Conservation (phyloP, 53 echinoderm and acorn worm genomes). For the Echinarachnius parma region DNA sequence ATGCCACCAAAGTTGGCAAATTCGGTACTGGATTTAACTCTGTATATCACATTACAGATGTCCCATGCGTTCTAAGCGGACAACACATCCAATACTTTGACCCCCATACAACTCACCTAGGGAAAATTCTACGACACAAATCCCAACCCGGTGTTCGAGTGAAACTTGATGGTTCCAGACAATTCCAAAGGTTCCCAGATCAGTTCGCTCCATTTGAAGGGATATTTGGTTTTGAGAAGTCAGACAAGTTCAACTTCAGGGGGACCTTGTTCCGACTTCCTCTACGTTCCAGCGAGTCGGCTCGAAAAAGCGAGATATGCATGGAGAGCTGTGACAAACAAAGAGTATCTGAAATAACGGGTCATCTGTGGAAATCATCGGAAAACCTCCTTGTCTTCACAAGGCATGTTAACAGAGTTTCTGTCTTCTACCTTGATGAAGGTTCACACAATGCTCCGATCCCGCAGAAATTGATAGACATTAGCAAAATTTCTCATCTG, state of each 20-base stretch:
- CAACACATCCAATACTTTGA: conserved; percentile 69
- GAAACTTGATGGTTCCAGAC: conserved; percentile 36
- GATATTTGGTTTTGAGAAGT: conserved; percentile 67
- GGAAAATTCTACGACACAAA: conserved; percentile 41
- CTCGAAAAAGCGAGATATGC: conserved; percentile 38
- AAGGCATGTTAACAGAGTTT: conserved; percentile 49
- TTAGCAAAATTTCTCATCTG: background rate
- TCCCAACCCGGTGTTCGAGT: conserved; percentile 57
- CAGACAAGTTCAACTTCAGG: conserved; percentile 2
- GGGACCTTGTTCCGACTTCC: conserved; percentile 76
- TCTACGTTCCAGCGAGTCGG: conserved; percentile 38
- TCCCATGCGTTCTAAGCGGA: conserved; percentile 76
- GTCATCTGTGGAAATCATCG: conserved; percentile 50
- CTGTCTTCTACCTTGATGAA: conserved; percentile 23
- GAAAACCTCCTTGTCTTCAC: conserved; percentile 68
- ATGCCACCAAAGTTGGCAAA: conserved; percentile 69
- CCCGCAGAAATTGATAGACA: background rate
- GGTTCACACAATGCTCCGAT: background rate
- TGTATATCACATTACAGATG: conserved; percentile 87
- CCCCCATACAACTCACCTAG: conserved; percentile 65
- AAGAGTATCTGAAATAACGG: conserved; percentile 43
- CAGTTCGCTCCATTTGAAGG: conserved; percentile 79
- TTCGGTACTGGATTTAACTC: conserved; percentile 91
- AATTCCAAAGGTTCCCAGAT: conserved; percentile 57
- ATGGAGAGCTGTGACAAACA: conserved; percentile 40